Evolutionary conservation across 2,888 invertebrate species (phyloP), one percentile per base, ranked within the genome.

Genomic region (Thecophora atra): DNA sequence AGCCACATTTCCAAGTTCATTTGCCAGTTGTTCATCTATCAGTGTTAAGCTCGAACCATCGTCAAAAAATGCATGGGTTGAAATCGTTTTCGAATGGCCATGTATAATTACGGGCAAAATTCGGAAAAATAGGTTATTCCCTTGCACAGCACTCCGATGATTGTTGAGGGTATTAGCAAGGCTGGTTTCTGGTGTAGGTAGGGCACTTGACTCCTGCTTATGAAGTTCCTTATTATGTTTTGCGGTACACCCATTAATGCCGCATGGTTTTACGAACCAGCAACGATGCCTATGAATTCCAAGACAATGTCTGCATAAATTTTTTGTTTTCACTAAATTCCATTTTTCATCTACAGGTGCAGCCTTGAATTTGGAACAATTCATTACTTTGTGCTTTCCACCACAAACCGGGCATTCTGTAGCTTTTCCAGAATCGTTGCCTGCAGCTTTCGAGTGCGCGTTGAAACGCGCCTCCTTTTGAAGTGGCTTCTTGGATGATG

Each of bases 31-130:
- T 56, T 73, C 64, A 11, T 73, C 64, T 1, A 72, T 15, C 13
- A 70, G 71, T 0, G 73, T 75, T 11, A 76, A 24, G 70, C 58
- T 56, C 24, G 65, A 71, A 19, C 56, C 65, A 21, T 71, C 44
- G 15, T 72, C 72, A 28, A 69, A 54, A 30, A 76, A 65, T 3
- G 70, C 70, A 47, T 66, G 66, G 21, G 56, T 64, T 4, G 15
- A 21, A 2, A 74, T 30, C 11, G 47, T 24, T 51, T 73, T 73
- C 1, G 60, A 69, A n/a, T 30, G 47, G 11, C 42, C 37, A 11
- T 71, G 56, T 11, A 73, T 28, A 3, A 37, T 66, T 0, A 75
- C 72, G 8, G 72, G 72, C n/a, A 73, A 47, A 28, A 75, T 60
- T 7, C 72, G 60, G 30, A 44, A 75, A 58, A 21, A 70, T 17